Percentiles rank a stretch among this genome's conserved stretches.
Conservation (phyloP, 2,888 invertebrate genomes). For the Orgyia antiqua region DNA sequence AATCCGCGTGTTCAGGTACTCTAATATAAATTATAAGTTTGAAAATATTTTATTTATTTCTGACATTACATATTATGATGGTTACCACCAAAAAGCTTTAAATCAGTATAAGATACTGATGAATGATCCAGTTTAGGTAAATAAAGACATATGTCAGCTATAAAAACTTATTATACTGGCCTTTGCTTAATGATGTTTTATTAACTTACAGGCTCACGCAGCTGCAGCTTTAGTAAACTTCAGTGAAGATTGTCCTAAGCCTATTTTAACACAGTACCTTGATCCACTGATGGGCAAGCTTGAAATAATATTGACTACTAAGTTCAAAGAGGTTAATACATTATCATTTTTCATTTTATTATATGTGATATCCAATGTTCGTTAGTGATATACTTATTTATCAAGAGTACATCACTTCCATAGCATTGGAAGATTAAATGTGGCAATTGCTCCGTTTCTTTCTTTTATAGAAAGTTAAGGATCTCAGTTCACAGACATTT, state of each 20-base stretch:
- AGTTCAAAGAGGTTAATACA: slow-evolving; percentile 89
- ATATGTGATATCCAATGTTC: slow-evolving; percentile 56
- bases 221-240: slow-evolving; percentile 99
- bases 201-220: slow-evolving; percentile 80
- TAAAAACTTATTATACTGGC: too few relatives aligned
- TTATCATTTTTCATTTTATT: neutral
- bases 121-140: neutral
- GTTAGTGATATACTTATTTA: slow-evolving; percentile 58
- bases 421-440: slow-evolving; percentile 70
- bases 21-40: too few relatives aligned
- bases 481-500: slow-evolving; percentile 68
- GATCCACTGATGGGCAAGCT: slow-evolving; percentile 94
- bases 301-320: slow-evolving; percentile 91
- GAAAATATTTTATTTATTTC: too few relatives aligned
- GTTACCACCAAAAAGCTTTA: too few relatives aligned
- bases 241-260: slow-evolving; percentile 98
- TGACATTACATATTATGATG: too few relatives aligned
- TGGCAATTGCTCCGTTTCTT: slow-evolving; percentile 65
- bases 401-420: slow-evolving; percentile 62
- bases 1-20: slow-evolving; percentile 94
- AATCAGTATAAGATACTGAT: too few relatives aligned
- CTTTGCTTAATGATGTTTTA: too few relatives aligned
- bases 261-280: slow-evolving; percentile 93
- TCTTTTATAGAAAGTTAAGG: slow-evolving; percentile 52
- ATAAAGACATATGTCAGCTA: too few relatives aligned